Evolutionary conservation across 2,113 vertebrate genomes (phyloP).

Genomic region (Ophthalmolycus amberensis): DNA sequence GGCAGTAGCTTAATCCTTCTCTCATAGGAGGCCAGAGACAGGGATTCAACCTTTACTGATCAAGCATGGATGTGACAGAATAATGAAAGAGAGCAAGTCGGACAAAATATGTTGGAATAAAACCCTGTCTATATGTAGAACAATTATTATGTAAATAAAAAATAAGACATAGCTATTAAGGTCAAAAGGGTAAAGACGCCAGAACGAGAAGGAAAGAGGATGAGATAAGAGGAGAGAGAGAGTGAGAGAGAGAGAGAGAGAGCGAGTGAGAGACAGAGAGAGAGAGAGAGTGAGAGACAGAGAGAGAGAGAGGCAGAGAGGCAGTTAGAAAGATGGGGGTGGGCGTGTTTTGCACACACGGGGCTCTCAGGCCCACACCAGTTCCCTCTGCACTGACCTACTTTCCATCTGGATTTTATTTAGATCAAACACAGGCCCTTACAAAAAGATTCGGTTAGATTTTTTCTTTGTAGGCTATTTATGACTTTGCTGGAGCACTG

Average conservation of each 20-base stretch:
- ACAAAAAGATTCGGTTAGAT: slow-evolving; percentile 74
- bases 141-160: slow-evolving; percentile 32
- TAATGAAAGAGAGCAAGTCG: neutral
- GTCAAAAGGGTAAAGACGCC: slow-evolving; percentile 65
- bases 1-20: slow-evolving; percentile 46
- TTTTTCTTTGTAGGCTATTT: slow-evolving; percentile 77
- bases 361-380: slow-evolving; percentile 81
- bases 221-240: slow-evolving; percentile 38
- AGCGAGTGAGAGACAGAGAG: neutral
- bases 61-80: slow-evolving; percentile 21
- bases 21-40: slow-evolving; percentile 41
- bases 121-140: slow-evolving; percentile 15
- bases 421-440: slow-evolving; percentile 77
- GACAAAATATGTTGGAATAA: neutral
- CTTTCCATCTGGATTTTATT: slow-evolving; percentile 82
- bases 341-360: slow-evolving; percentile 73
- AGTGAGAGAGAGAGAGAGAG: slow-evolving; percentile 34
- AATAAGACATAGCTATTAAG: slow-evolving; percentile 27
- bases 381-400: slow-evolving; percentile 82
- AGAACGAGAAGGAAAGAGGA: slow-evolving; percentile 40
- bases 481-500: slow-evolving; percentile 68
- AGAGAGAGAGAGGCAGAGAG: slow-evolving; percentile 30
- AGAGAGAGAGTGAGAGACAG: slow-evolving; percentile 39
- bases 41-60: slow-evolving; percentile 47
- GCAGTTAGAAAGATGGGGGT: slow-evolving; percentile 62